Conservation (phyloP, 2,888 invertebrate species). For the Polylopha cassiicola region DNA sequence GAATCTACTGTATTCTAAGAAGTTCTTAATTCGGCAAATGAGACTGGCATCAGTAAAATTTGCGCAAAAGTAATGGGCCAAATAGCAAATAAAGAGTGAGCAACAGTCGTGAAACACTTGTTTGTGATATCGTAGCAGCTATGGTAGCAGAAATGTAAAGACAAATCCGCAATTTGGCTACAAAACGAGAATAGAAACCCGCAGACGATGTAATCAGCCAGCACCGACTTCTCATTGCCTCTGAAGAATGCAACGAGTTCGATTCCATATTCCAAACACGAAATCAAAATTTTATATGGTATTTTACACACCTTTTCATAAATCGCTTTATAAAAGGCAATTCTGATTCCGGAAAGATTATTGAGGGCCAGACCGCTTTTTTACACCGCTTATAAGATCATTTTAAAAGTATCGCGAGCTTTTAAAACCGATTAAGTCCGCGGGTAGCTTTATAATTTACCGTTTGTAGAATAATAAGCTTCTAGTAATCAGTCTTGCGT, state of each 20-base stretch:
- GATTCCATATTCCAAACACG: slow-evolving; percentile 12
- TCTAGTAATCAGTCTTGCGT: slow-evolving; percentile 3
- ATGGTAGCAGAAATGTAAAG: no score
- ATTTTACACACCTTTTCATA: slow-evolving; percentile 6
- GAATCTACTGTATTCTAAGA: no score
- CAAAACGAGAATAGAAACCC: no score
- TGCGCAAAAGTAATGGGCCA: no score
- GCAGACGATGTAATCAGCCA: no score
- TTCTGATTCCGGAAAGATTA: slow-evolving; percentile 5
- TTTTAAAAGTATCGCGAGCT: slow-evolving; percentile 7
- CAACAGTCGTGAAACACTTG: no score
- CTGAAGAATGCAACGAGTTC: slow-evolving; percentile 7
- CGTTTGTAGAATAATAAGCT: slow-evolving; percentile 11
- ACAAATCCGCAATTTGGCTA: no score
- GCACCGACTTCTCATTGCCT: no score
- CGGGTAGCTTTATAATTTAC: slow-evolving; percentile 9
- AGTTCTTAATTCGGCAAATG: no score
- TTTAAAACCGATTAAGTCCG: slow-evolving; percentile 3
- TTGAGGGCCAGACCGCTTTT: slow-evolving; percentile 3
- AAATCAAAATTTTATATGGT: slow-evolving; percentile 7
- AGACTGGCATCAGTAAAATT: no score
- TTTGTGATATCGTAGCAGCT: no score
- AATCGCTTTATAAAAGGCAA: slow-evolving; percentile 16
- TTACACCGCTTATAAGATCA: slow-evolving; percentile 3
- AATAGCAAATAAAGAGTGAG: no score